Evolutionary conservation across 2,888 invertebrate genomes (phyloP).

Genomic region (Heliconius hortense): DNA sequence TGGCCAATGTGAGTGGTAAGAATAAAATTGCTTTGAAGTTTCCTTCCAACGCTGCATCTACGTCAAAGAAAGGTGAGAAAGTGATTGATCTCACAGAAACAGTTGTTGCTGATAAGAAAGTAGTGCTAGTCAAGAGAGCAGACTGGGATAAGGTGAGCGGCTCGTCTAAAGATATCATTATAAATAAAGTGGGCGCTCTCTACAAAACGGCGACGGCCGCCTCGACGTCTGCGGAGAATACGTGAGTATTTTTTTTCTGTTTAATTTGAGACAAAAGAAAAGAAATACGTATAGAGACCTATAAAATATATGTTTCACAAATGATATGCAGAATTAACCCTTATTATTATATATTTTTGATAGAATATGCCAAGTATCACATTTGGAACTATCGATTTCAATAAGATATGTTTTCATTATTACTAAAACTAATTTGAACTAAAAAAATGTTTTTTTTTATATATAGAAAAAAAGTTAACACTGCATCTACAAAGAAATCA

Average conservation of each 20-base stretch:
- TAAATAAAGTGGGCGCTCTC: conserved; percentile 31
- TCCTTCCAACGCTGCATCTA: not conserved
- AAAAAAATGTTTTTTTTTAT: not conserved
- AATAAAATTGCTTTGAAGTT: not conserved
- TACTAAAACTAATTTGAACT: not conserved
- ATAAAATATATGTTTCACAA: not conserved
- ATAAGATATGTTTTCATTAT: not conserved
- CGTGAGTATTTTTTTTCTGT: conserved; percentile 24
- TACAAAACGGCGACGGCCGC: conserved; percentile 11
- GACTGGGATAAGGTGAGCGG: conserved; percentile 44
- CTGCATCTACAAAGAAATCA: not conserved
- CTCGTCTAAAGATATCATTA: conserved; percentile 51
- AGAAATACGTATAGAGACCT: too few relatives aligned
- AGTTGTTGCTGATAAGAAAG: not conserved
- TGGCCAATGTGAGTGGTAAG: not conserved
- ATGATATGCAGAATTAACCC: too few relatives aligned
- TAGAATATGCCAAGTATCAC: too few relatives aligned
- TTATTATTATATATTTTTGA: too few relatives aligned
- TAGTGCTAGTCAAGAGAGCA: not conserved
- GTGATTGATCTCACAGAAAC: conserved; percentile 34
- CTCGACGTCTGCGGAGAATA: conserved; percentile 5
- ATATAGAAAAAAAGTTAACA: not conserved
- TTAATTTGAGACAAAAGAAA: too few relatives aligned
- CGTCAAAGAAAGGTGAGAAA: not conserved
- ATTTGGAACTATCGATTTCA: not conserved